Percentiles rank a stretch among this genome's conserved stretches.
phyloP scores from a whole-genome alignment of 1,140 invertebrate genomes.

The Atta texana region DNA sequence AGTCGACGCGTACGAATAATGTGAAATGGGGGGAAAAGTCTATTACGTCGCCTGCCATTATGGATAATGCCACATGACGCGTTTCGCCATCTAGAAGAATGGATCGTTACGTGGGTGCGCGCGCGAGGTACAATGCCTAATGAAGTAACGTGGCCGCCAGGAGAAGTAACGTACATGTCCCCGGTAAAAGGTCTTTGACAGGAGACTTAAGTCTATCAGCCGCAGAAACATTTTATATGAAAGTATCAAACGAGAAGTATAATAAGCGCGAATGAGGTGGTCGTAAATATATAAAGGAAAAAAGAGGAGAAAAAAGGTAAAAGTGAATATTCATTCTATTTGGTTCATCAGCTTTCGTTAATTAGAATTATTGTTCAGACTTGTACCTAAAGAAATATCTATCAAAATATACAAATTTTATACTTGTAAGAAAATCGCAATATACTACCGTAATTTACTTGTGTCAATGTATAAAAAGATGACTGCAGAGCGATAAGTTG shows the following conservation, averaged over 20 bases:
- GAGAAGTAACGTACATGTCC: background rate
- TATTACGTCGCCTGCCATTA: constrained; percentile 35
- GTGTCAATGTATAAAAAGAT: background rate
- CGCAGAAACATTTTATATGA: constrained; percentile 4
- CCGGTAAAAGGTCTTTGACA: background rate
- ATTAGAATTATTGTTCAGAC: background rate
- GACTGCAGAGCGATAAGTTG: background rate
- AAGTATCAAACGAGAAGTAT: background rate
- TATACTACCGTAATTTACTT: background rate
- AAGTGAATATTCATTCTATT: background rate
- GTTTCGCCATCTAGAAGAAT: constrained; percentile 37
- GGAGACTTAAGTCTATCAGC: constrained; percentile 16
- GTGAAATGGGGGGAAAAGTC: constrained; percentile 3
- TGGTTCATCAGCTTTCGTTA: background rate
- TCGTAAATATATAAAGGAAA: background rate
- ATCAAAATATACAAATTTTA: background rate
- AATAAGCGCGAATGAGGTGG: background rate
- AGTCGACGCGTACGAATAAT: constrained; percentile 9
- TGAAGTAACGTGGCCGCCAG: constrained; percentile 32
- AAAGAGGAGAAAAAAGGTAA: background rate
- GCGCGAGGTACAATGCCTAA: constrained; percentile 16
- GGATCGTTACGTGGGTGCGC: constrained; percentile 8
- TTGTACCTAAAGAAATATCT: background rate
- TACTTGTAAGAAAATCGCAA: background rate
- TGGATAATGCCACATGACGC: constrained; percentile 35